These are phyloP conservation scores for Calliphora vicina DNA, from an alignment of 1,140 invertebrate species.

Conservation along the genomic window DNA sequence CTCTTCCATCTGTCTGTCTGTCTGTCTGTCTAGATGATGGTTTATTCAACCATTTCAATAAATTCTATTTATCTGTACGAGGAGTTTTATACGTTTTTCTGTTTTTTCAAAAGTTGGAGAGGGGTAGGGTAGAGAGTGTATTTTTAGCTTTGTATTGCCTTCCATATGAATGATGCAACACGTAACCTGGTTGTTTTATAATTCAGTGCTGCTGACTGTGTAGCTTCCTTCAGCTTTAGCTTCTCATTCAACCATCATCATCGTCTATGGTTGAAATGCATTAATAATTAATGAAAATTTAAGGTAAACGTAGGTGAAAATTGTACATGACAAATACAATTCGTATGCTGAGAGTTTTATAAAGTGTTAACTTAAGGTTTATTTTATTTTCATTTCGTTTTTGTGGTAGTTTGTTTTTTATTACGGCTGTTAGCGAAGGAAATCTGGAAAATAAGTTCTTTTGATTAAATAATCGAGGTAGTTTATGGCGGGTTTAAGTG, in stretches of 20 bases:
- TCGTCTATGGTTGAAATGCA: background rate
- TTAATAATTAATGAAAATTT: conserved; percentile 15
- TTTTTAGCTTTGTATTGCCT: background rate
- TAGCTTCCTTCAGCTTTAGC: background rate
- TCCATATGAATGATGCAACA: background rate
- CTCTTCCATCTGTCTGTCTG: background rate
- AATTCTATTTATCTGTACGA: background rate
- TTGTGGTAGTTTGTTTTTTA: too few species aligned
- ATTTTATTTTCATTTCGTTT: background rate
- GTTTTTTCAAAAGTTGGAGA: too few species aligned
- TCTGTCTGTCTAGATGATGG: background rate
- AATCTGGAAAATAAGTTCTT: too few species aligned
- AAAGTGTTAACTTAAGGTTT: conserved; percentile 5
- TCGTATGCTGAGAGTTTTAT: background rate
- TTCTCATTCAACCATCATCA: background rate
- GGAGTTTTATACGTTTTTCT: background rate
- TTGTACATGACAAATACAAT: conserved; percentile 13
- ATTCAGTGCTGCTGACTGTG: background rate
- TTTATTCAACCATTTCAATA: conserved; percentile 17
- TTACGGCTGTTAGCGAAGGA: too few species aligned
- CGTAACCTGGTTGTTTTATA: background rate
- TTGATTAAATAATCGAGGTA: too few species aligned
- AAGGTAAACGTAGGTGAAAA: conserved; percentile 8
- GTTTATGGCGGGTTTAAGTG: too few species aligned
- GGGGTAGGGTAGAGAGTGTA: background rate